Conservation (phyloP, 2,797 vertebrate genomes). For the Falco novaeseelandiae region DNA sequence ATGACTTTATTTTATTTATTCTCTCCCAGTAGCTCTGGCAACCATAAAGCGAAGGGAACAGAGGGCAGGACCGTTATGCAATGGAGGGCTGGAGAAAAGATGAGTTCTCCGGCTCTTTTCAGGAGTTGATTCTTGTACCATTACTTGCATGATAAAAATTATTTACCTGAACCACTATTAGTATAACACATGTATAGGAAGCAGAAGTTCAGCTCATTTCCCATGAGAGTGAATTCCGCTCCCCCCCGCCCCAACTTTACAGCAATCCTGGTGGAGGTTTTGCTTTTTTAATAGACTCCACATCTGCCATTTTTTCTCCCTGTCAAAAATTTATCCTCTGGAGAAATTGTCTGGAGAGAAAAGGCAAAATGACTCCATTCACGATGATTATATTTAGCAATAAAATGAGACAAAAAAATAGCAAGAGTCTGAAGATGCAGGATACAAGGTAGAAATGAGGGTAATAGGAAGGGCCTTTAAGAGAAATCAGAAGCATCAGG, state of each 20-base stretch:
- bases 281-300: neutral
- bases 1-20: neutral
- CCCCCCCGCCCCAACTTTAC: too few species aligned
- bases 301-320: neutral
- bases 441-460: neutral
- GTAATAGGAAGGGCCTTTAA: neutral
- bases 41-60: neutral
- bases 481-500: neutral
- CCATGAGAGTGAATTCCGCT: too few species aligned
- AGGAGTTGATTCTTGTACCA: neutral
- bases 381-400: neutral
- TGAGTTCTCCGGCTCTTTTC: neutral
- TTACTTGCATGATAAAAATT: neutral
- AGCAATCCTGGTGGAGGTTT: neutral
- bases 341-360: neutral
- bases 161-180: neutral
- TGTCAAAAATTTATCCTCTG: neutral
- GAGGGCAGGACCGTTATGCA: neutral
- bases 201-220: neutral
- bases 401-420: neutral
- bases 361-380: neutral
- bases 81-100: neutral
- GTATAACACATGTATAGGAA: neutral
- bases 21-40: neutral
- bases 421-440: neutral